phyloP scores from a whole-genome alignment of 2,113 vertebrate genomes.

The Menura novaehollandiae region DNA sequence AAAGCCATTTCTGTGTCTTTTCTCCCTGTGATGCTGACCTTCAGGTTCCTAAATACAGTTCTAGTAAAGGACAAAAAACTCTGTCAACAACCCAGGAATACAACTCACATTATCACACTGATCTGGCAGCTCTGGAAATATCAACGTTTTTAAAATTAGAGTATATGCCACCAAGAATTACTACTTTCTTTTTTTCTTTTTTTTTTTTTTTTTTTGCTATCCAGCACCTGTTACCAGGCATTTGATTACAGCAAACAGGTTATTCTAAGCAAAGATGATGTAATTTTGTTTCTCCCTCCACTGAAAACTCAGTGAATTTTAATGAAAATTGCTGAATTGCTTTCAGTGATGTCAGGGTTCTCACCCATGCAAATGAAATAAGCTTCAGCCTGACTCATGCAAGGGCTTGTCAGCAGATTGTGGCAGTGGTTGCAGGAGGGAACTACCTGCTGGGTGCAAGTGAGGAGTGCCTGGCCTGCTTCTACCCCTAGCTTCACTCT shows the following conservation, averaged over 20 bases:
- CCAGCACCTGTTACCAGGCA: background rate
- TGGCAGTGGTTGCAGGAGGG: background rate
- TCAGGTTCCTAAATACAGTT: background rate
- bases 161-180: background rate
- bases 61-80: background rate
- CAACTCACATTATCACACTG: background rate
- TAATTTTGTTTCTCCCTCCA: background rate
- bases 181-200: background rate
- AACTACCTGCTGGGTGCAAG: background rate
- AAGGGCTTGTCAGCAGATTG: background rate
- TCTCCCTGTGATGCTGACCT: background rate
- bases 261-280: background rate
- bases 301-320: background rate
- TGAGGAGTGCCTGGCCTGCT: background rate
- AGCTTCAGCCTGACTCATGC: background rate
- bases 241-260: background rate
- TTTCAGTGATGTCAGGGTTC: background rate
- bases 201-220: background rate
- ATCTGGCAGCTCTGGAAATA: background rate
- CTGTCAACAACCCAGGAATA: background rate
- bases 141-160: background rate
- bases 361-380: background rate
- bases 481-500: background rate
- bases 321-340: background rate
- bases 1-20: background rate